Evolutionary conservation across 2,888 invertebrate species (phyloP).

Genomic region (Harpalus rubripes): DNA sequence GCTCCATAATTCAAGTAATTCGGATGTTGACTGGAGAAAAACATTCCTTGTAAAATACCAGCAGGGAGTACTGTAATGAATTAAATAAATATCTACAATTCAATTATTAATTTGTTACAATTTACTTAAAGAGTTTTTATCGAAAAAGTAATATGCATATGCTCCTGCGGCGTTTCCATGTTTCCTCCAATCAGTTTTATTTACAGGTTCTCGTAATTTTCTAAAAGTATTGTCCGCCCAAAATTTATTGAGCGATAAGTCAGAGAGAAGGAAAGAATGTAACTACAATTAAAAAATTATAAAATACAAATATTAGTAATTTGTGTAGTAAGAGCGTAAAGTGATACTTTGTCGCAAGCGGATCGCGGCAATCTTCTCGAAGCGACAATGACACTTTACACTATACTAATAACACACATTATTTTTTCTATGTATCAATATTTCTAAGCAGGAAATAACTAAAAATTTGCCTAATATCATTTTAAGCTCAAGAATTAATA

Average conservation of each 20-base stretch:
- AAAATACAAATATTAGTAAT: too few relatives aligned
- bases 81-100: not conserved
- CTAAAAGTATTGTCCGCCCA: slow-evolving; percentile 89
- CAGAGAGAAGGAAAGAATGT: slow-evolving; percentile 85
- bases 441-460: too few relatives aligned
- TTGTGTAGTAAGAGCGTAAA: too few relatives aligned
- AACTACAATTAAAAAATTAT: slow-evolving; percentile 9
- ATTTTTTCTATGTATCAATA: too few relatives aligned
- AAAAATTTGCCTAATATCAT: too few relatives aligned
- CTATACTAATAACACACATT: too few relatives aligned
- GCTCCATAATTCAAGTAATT: slow-evolving; percentile 95
- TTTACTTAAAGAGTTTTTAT: slow-evolving; percentile 84
- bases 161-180: slow-evolving; percentile 91
- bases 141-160: slow-evolving; percentile 91
- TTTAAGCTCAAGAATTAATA: too few relatives aligned
- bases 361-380: too few relatives aligned
- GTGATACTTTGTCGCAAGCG: too few relatives aligned
- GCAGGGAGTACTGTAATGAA: slow-evolving; percentile 90
- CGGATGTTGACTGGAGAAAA: slow-evolving; percentile 93
- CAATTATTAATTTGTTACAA: not conserved
- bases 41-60: slow-evolving; percentile 94
- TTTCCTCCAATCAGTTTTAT: slow-evolving; percentile 91
- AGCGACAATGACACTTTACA: too few relatives aligned
- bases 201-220: slow-evolving; percentile 87
- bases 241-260: slow-evolving; percentile 88